phyloP scores from a whole-genome alignment of 2,888 invertebrate genomes.

The Lapara coniferarum region DNA sequence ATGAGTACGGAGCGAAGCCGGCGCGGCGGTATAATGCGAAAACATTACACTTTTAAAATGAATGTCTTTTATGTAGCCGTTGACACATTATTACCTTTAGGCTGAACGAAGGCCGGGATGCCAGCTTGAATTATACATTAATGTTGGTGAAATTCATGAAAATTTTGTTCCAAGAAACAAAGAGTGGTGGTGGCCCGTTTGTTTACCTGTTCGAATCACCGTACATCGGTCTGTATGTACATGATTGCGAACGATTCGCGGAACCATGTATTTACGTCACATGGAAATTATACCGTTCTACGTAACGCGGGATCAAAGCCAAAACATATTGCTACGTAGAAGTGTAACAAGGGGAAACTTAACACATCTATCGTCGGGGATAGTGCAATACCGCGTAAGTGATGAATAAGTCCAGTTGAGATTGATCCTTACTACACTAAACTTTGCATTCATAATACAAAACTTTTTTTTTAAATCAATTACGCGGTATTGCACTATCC shows the following conservation, averaged over 20 bases:
- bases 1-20: background rate
- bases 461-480: no score
- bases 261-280: constrained; percentile 40
- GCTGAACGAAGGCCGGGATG: background rate
- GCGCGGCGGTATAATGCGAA: background rate
- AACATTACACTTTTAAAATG: constrained; percentile 5
- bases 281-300: constrained; percentile 37
- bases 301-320: constrained; percentile 40
- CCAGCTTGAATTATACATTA: constrained; percentile 4
- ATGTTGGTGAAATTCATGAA: constrained; percentile 21
- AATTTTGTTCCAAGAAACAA: constrained; percentile 35
- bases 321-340: constrained; percentile 30
- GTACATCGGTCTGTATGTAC: constrained; percentile 27
- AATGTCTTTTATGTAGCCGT: constrained; percentile 6
- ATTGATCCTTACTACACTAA: no score
- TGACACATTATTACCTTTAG: constrained; percentile 18
- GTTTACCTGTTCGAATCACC: constrained; percentile 36
- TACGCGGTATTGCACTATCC: no score
- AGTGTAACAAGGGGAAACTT: background rate
- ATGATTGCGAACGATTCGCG: constrained; percentile 39
- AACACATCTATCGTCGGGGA: no score
- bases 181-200: constrained; percentile 34
- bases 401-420: no score
- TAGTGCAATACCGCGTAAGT: no score
- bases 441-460: no score